phyloP scores from a whole-genome alignment of 2,888 invertebrate species.

The Eupithecia subumbrata region DNA sequence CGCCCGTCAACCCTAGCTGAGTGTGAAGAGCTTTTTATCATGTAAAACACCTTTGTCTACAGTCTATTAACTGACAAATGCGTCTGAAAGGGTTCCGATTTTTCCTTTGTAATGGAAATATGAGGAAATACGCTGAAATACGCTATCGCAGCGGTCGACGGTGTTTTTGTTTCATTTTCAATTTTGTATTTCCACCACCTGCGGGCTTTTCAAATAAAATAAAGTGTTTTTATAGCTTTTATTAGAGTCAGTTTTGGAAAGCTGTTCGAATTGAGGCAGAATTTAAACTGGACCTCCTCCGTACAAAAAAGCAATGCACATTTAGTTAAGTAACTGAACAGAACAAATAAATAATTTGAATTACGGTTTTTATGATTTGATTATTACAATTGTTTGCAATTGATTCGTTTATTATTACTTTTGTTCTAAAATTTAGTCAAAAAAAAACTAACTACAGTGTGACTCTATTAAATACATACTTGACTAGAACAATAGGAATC shows the following conservation, averaged over 20 bases:
- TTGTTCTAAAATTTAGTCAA: too few relatives aligned
- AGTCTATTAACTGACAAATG: slow-evolving; percentile 55
- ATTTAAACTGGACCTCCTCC: not conserved
- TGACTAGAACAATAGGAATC: not conserved
- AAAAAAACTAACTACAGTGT: not conserved
- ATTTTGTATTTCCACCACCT: not conserved
- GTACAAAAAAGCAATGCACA: not conserved
- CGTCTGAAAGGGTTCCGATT: slow-evolving; percentile 53
- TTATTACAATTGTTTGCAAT: too few relatives aligned
- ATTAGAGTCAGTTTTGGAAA: not conserved
- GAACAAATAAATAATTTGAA: not conserved
- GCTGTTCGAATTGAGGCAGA: not conserved
- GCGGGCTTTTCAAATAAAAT: not conserved
- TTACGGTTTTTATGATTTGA: not conserved
- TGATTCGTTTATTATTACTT: too few relatives aligned
- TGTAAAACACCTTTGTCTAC: slow-evolving; percentile 60
- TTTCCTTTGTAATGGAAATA: slow-evolving; percentile 56
- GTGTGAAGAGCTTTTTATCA: slow-evolving; percentile 50
- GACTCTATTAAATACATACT: not conserved
- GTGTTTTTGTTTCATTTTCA: slow-evolving; percentile 9
- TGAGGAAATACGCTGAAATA: slow-evolving; percentile 11
- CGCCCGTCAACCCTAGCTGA: slow-evolving; percentile 23
- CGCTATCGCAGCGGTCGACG: not conserved
- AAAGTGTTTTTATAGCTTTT: not conserved
- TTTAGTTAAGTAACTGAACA: not conserved